Evolutionary conservation across 2,888 invertebrate genomes (phyloP).

Genomic region (Andrena minutula): DNA sequence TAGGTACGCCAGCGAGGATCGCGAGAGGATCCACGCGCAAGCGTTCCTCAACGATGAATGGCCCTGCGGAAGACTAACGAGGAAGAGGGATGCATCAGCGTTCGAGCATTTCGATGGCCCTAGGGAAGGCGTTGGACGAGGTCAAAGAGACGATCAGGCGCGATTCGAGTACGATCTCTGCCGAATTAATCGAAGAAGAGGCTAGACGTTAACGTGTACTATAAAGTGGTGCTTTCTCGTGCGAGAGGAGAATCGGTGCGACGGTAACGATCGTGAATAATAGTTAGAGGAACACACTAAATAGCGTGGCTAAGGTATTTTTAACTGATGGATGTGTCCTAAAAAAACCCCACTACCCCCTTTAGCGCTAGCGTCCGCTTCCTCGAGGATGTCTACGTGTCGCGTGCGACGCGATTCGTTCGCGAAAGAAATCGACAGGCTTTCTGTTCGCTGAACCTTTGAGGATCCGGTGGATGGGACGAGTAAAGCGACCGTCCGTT

Average conservation of each 20-base stretch:
- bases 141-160: conserved; percentile 28
- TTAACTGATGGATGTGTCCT: conserved; percentile 76
- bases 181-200: conserved; percentile 48
- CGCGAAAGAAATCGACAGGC: conserved; percentile 5
- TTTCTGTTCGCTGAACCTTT: conserved; percentile 7
- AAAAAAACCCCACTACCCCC: conserved; percentile 20
- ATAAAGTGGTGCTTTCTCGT: conserved; percentile 78
- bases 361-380: conserved; percentile 63
- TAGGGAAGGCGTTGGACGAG: neutral
- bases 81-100: neutral
- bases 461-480: conserved; percentile 9
- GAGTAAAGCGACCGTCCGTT: conserved; percentile 43
- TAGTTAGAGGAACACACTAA: conserved; percentile 57
- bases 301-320: conserved; percentile 75
- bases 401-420: conserved; percentile 40
- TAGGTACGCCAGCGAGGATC: conserved; percentile 25
- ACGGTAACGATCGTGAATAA: conserved; percentile 59
- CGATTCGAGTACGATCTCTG: conserved; percentile 58
- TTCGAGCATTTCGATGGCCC: neutral
- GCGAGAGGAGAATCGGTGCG: conserved; percentile 67
- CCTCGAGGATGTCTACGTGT: conserved; percentile 56
- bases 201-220: conserved; percentile 67
- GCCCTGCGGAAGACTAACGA: conserved; percentile 41
- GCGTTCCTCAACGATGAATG: conserved; percentile 73
- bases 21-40: conserved; percentile 34